These are phyloP conservation scores for Bombus breviceps DNA, from an alignment of 1,140 invertebrate genomes.

Conservation along the genomic window DNA sequence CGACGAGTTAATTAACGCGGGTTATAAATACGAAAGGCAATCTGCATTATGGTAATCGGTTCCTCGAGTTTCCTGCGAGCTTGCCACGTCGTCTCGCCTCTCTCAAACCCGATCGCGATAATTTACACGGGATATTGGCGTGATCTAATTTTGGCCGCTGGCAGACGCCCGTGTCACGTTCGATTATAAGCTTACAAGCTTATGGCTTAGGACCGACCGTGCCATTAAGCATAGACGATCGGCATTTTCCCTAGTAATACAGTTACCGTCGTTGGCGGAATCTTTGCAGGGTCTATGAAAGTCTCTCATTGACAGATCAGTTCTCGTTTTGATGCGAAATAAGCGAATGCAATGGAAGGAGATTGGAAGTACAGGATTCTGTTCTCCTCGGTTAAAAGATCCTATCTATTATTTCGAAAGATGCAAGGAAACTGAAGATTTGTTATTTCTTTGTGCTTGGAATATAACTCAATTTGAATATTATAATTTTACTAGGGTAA, in stretches of 20 bases:
- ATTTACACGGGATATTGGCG: conserved; percentile 64
- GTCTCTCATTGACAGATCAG: neutral
- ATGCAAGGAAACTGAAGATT: no score
- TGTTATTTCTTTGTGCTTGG: no score
- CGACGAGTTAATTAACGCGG: conserved; percentile 43
- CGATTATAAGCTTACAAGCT: conserved; percentile 48
- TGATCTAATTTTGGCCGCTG: conserved; percentile 63
- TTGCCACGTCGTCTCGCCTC: neutral
- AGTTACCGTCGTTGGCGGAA: neutral
- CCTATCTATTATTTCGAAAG: no score
- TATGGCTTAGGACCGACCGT: conserved; percentile 26
- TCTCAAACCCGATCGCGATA: conserved; percentile 52
- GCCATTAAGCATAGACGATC: conserved; percentile 45
- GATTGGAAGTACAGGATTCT: neutral
- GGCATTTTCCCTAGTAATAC: neutral
- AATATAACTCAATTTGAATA: no score
- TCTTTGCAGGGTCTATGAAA: neutral
- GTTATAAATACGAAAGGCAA: conserved; percentile 51
- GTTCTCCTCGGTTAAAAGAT: no score
- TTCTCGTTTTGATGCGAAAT: neutral
- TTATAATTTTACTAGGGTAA: no score
- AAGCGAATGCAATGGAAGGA: neutral
- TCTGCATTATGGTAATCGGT: conserved; percentile 41
- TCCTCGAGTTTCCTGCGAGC: conserved; percentile 11
- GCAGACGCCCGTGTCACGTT: conserved; percentile 61